Evolutionary conservation across 2,888 invertebrate genomes (phyloP).

Genomic region (Leptinotarsa juncta): DNA sequence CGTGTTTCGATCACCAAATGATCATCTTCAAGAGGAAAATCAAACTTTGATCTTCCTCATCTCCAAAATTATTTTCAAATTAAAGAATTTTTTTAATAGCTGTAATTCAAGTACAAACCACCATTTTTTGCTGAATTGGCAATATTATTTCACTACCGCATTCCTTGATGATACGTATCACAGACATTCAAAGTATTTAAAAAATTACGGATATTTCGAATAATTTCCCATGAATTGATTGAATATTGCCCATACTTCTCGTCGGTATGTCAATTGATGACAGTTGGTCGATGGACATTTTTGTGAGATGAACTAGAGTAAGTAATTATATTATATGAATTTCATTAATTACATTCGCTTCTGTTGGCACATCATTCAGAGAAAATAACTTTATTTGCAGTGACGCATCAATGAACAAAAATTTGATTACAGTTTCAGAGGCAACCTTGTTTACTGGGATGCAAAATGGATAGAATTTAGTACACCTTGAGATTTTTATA

Average conservation of each 20-base stretch:
- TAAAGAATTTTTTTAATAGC: no score
- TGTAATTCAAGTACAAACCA: no score
- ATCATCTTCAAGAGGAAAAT: no score
- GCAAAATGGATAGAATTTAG: no score
- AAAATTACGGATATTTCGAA: not conserved
- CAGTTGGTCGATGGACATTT: not conserved
- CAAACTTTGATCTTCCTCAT: no score
- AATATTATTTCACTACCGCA: not conserved
- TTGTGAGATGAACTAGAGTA: not conserved
- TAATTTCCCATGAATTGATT: not conserved
- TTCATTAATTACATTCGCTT: not conserved
- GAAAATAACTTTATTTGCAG: conserved; percentile 1
- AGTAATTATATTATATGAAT: not conserved
- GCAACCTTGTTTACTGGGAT: no score
- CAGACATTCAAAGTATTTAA: not conserved
- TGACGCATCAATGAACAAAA: not conserved
- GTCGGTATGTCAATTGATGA: not conserved
- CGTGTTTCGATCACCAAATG: no score
- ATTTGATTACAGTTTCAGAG: not conserved
- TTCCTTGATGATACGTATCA: not conserved
- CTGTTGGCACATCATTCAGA: not conserved
- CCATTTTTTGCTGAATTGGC: no score
- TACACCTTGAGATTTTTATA: no score
- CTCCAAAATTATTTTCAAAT: no score
- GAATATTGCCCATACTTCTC: not conserved